Conservation (phyloP, 2,113 vertebrate species). For the Lepisosteus oculatus region DNA sequence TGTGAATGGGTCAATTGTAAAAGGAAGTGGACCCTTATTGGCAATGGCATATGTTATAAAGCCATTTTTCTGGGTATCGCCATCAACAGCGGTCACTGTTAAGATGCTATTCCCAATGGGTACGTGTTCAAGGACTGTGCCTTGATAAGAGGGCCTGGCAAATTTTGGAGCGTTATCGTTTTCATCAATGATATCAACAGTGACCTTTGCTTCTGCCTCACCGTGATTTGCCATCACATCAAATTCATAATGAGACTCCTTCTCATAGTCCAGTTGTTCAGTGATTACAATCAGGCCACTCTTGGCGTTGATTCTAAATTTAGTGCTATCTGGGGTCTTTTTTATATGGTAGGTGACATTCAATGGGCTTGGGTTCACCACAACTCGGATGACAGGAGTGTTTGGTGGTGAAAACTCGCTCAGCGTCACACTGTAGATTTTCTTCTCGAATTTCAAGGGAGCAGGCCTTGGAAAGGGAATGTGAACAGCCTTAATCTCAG, state of each 20-base stretch:
- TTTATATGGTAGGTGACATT: conserved; percentile 77
- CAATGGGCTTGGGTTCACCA: conserved; percentile 49
- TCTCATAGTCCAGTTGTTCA: conserved; percentile 70
- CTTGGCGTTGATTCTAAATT: conserved; percentile 78
- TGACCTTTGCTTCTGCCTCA: conserved; percentile 62
- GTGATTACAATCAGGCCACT: conserved; percentile 83
- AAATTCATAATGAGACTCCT: conserved; percentile 75
- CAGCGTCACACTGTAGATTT: conserved; percentile 72
- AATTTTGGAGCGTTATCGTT: conserved; percentile 87
- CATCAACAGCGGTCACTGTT: conserved; percentile 75
- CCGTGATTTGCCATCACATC: conserved; percentile 68
- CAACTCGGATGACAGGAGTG: conserved; percentile 74
- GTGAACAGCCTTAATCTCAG: conserved; percentile 69
- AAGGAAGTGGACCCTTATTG: conserved; percentile 69
- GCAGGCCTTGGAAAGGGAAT: conserved; percentile 67
- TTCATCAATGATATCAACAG: conserved; percentile 78
- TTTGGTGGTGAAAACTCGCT: conserved; percentile 86
- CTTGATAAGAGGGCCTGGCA: conserved; percentile 66
- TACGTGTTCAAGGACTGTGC: conserved; percentile 79
- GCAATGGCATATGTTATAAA: conserved; percentile 80
- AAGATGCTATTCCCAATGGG: conserved; percentile 81
- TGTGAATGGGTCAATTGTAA: conserved; percentile 80
- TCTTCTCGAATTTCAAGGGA: conserved; percentile 72
- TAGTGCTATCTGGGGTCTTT: conserved; percentile 59
- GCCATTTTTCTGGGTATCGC: conserved; percentile 79